These are phyloP conservation scores for Styela clava DNA, from an alignment of 23 tunicate genomes.

Conservation along the genomic window DNA sequence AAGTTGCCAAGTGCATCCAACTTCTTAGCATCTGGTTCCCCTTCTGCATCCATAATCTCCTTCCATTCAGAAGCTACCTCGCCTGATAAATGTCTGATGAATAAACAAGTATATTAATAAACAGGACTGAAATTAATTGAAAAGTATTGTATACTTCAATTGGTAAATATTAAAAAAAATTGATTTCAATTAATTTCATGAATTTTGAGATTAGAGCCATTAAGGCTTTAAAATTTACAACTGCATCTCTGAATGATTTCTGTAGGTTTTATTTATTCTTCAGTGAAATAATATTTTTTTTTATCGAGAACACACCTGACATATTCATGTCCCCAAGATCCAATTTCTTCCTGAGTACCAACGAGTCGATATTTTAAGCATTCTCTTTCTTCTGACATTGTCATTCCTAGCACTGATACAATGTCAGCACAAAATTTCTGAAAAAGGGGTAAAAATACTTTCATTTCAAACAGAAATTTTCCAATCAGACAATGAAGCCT, in stretches of 20 bases:
- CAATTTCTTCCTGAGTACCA: constrained; percentile 87
- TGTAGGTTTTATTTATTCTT: no score
- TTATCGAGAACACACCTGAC: no score
- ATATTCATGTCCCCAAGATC: constrained; percentile 99
- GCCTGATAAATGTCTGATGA: constrained; percentile 82
- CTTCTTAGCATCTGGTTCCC: constrained; percentile 7
- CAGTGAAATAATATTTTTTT: no score
- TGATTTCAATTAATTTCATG: background rate
- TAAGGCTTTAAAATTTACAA: no score
- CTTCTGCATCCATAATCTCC: constrained; percentile 32
- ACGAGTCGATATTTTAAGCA: constrained; percentile 83
- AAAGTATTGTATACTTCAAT: background rate
- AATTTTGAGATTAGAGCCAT: no score
- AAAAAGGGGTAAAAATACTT: no score
- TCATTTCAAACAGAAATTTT: no score
- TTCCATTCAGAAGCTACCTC: constrained; percentile 97
- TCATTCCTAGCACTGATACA: constrained; percentile 92
- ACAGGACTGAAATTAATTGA: background rate
- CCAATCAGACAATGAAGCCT: background rate
- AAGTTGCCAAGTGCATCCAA: constrained; percentile 11
- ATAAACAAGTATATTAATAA: background rate
- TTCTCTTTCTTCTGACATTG: constrained; percentile 90
- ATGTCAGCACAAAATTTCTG: constrained; percentile 92
- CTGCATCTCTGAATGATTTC: no score
- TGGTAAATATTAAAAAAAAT: background rate